Evolutionary conservation across 1,140 invertebrate species (phyloP), one percentile per base, ranked within the genome.

Genomic region (Drosophila ambigua): DNA sequence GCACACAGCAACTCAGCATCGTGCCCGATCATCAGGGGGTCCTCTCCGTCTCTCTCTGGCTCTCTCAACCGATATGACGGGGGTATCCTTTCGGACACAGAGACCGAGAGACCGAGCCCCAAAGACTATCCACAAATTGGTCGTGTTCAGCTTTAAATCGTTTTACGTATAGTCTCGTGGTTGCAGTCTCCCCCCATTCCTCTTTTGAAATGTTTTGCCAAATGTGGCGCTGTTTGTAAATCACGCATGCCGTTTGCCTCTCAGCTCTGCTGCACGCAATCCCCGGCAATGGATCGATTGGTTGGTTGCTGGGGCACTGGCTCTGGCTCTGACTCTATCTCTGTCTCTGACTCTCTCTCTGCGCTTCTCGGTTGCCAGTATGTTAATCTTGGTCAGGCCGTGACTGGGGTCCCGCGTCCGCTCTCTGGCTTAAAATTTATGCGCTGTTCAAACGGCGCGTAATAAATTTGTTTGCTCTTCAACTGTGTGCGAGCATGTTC

Each of bases 391-490:
- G 76, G 68, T 28, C 60, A 68, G 71, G 35, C 67, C 72, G 65
- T 79, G 80, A 79, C 80, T 84, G 59, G 20, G 55, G 41, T 24
- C 44, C 62, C 58, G 45, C 46, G 35, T 13, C 13, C 9, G 26
- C 43, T 39, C 23, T 41, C 7, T 48, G 44, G 49, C 51, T 60
- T 73, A 60, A 88, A 88, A 88, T 88, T 88, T 88, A 88, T 88
- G 83, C 83, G 83, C 84, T 88, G 83, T 88, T 88, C 83, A 88
- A 88, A 88, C 79, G 83, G 83, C 83, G 83, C 83, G 83, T 88
- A 88, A 88, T 88, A 88, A 88, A 88, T 88, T 88, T 88, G 83
- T 88, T 88, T 88, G 83, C 83, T 88, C 83, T 88, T 88, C 79
- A 88, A 88, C 83, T 88, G 83, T 83, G 83, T 62, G 79, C 82